Percentiles rank a stretch among this genome's conserved stretches.
phyloP scores from a whole-genome alignment of 2,797 vertebrate genomes.

The Perodicticus potto region DNA sequence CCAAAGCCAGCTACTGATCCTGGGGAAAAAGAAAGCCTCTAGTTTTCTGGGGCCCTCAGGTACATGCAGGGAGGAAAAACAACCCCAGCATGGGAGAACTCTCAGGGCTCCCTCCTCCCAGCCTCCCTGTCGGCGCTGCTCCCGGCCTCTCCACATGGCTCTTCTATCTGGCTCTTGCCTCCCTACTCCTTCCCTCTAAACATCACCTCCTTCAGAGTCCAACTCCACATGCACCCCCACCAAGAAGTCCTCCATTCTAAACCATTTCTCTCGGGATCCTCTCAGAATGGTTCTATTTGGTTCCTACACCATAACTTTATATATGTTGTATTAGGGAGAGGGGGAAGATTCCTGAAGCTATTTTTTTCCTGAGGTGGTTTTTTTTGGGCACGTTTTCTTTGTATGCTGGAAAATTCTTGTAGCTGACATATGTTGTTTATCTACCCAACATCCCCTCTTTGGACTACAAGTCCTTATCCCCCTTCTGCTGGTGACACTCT shows the following conservation, averaged over 20 bases:
- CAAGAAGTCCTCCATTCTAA: slow-evolving; percentile 58
- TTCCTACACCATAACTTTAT: slow-evolving; percentile 42
- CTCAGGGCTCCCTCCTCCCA: neutral
- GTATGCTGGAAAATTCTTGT: slow-evolving; percentile 48
- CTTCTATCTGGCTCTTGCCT: neutral
- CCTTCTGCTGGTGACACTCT: neutral
- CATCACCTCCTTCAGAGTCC: neutral
- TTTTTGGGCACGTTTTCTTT: slow-evolving; percentile 48
- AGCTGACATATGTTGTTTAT: slow-evolving; percentile 40
- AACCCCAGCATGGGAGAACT: neutral
- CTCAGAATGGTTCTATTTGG: slow-evolving; percentile 62
- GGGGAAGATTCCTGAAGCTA: slow-evolving; percentile 66
- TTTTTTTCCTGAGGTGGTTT: slow-evolving; percentile 21
- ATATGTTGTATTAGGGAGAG: slow-evolving; percentile 46
- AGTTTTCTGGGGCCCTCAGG: neutral
- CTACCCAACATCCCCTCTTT: neutral
- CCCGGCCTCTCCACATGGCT: neutral
- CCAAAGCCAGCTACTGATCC: neutral
- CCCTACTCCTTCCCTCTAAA: neutral
- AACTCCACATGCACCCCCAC: neutral
- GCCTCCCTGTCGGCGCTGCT: neutral
- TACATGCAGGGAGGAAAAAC: neutral
- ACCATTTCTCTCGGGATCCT: slow-evolving; percentile 16
- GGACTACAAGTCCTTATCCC: neutral
- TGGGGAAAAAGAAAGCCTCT: neutral